phyloP scores from a whole-genome alignment of 2,797 vertebrate species.

The Sebastolobus alascanus region DNA sequence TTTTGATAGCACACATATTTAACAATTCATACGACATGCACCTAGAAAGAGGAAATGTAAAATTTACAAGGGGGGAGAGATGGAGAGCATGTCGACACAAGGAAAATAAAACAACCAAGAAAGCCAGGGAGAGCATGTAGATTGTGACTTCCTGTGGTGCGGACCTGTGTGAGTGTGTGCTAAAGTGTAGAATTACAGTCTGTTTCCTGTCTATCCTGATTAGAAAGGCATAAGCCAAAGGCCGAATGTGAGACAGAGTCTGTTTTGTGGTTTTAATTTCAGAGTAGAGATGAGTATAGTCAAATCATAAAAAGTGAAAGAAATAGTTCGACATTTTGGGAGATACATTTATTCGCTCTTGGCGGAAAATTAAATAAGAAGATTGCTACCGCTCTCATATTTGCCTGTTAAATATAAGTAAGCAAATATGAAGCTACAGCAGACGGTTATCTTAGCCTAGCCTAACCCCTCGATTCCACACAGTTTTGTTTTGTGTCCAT shows the following conservation, averaged over 20 bases:
- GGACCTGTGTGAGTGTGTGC: constrained; percentile 20
- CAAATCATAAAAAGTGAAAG: neutral
- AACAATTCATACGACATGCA: constrained; percentile 64
- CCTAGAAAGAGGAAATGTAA: constrained; percentile 58
- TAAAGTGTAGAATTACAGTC: constrained; percentile 50
- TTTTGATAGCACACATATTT: constrained; percentile 71
- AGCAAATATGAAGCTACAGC: neutral
- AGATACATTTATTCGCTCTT: neutral
- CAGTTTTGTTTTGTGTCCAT: too few species aligned
- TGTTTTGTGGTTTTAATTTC: constrained; percentile 3
- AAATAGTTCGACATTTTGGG: neutral
- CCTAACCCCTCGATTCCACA: too few species aligned
- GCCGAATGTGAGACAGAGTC: neutral
- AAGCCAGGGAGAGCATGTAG: constrained; percentile 43
- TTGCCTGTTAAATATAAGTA: neutral
- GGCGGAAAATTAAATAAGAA: neutral
- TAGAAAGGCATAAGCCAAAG: constrained; percentile 40
- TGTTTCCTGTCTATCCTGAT: constrained; percentile 56
- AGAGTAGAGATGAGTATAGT: neutral
- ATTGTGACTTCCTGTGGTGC: constrained; percentile 49
- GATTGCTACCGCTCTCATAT: neutral
- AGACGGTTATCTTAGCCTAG: neutral
- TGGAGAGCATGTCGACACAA: constrained; percentile 48
- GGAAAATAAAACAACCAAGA: constrained; percentile 60
- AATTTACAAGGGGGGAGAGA: constrained; percentile 42